Base-by-base conservation (phyloP, 2,113 vertebrate species). In the Thryonomys swinderianus region DNA sequence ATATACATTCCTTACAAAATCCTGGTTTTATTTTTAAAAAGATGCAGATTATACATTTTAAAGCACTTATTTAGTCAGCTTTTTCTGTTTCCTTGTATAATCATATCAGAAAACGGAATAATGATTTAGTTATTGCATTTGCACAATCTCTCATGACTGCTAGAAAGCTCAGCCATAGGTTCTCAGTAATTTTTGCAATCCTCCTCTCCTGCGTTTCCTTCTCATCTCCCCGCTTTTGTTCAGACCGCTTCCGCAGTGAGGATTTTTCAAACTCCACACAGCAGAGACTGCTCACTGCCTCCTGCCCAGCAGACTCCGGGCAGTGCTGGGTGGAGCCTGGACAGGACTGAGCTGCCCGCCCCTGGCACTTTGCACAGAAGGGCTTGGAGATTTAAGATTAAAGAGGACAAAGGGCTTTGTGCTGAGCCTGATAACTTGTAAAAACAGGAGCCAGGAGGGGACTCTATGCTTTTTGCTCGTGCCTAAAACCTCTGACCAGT, bases 41-140 rank as follows among this genome's bases (percentile, higher is more conserved):
- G 93, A 92, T 79, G 62, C 89, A 87, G 83, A 93, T 95, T 83
- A 82, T 85, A 94, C 74, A 87, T 93, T 95, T 96, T 95, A 96
- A 93, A 95, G 89, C 32, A 57, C 45, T 94, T 95, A 91, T 81
- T 91, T 96, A 80, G 84, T 85, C 83, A 10, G 40, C 87, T 85
- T 82, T 96, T 92, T 85, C 96, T 71, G 55, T 85, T 92, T 90
- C 86, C 90, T 95, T 90, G 73, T 91, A 84, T 93, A 96, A 91
- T 95, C 95, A 71, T 85, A 91, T 91, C 85, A 57, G 86, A 89
- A 88, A 90, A 89, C 51, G 20, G 89, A 96, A 61, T 85, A 95
- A 89, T 92, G 74, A 90, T 79, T 73, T 62, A 17, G 69, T 89
- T 83, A 59, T 69, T 94, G 91, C 90, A 34, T 71, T 51, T 45